These are phyloP conservation scores for Premnoplex brunnescens DNA, from an alignment of 2,797 vertebrate genomes.

Conservation along the genomic window DNA sequence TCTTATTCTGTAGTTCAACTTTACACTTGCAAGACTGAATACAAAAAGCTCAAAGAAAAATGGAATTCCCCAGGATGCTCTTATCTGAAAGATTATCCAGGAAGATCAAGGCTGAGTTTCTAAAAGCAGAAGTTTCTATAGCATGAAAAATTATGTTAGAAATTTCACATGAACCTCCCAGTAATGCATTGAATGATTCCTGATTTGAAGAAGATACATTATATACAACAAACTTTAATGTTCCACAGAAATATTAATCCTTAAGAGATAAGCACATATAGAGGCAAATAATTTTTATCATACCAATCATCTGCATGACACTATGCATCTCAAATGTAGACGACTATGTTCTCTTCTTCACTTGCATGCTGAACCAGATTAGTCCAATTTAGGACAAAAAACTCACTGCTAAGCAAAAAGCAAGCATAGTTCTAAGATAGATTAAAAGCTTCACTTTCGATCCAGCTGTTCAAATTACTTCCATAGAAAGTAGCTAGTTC, in stretches of 20 bases:
- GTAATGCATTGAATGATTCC: not conserved
- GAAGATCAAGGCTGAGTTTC: not conserved
- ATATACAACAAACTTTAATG: not conserved
- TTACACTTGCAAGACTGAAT: not conserved
- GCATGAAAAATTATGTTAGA: not conserved
- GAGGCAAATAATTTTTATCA: not conserved
- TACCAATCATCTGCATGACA: not conserved
- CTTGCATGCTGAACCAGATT: not conserved
- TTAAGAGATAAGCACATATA: not conserved
- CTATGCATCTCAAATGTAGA: not conserved
- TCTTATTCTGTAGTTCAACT: not conserved
- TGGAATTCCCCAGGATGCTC: not conserved
- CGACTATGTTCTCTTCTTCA: not conserved
- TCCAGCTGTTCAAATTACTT: not conserved
- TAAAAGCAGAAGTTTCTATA: not conserved
- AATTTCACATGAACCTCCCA: not conserved
- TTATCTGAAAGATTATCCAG: not conserved
- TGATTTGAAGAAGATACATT: not conserved
- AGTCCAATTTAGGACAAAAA: not conserved
- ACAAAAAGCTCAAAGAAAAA: not conserved
- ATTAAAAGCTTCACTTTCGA: not conserved
- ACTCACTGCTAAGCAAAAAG: not conserved
- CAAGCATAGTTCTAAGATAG: not conserved
- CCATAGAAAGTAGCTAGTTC: not conserved
- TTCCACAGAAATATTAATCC: not conserved